Conservation (phyloP, 1,140 invertebrate genomes). For the Lycorma delicatula region DNA sequence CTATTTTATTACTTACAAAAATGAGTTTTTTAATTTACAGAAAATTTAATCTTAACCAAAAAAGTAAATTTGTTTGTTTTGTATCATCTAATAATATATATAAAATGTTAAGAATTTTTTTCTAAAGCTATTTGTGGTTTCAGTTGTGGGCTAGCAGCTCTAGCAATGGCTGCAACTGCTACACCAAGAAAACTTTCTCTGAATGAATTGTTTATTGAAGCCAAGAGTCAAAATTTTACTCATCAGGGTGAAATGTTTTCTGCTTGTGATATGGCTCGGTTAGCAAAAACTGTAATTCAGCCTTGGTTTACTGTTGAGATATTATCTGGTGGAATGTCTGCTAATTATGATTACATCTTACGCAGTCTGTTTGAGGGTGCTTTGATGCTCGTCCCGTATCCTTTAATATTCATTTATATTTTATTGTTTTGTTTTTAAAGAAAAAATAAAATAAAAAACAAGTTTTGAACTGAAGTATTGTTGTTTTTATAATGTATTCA, state of each 20-base stretch:
- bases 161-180: constrained; percentile 38
- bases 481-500: no score
- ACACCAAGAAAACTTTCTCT: constrained; percentile 22
- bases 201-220: constrained; percentile 31
- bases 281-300: constrained; percentile 28
- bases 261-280: constrained; percentile 29
- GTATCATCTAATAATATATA: no score
- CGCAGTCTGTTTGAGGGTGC: constrained; percentile 30
- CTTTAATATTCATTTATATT: constrained; percentile 19
- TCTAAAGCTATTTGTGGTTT: no score
- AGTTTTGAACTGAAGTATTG: no score
- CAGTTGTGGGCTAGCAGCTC: constrained; percentile 42
- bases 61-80: no score
- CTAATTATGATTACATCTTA: constrained; percentile 26
- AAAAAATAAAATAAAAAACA: background rate
- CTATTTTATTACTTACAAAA: no score
- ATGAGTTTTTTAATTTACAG: no score
- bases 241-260: constrained; percentile 46
- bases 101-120: no score
- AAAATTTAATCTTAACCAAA: no score
- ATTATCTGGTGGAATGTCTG: constrained; percentile 9
- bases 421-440: background rate
- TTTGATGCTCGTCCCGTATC: constrained; percentile 39
- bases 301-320: constrained; percentile 25
- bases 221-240: constrained; percentile 33